A percentile compares a stretch with the other conserved stretches of the same genome.
Evolutionary conservation across 1,140 invertebrate genomes (phyloP).

Genomic region (Drosophila teissieri): DNA sequence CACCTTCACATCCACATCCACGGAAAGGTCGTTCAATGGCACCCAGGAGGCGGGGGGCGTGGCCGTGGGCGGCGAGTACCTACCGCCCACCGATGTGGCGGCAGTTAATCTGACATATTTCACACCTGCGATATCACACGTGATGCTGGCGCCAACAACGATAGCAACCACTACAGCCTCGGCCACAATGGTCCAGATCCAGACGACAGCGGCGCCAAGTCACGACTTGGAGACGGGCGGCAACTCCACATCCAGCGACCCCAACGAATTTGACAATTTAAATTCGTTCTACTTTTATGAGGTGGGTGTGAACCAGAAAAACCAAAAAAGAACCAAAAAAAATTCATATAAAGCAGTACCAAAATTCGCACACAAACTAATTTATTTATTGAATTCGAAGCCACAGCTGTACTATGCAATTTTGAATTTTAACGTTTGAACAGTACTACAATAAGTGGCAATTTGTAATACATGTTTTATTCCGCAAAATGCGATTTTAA

Average conservation of each 20-base stretch:
- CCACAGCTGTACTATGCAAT: constrained; percentile 23
- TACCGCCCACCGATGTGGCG: constrained; percentile 18
- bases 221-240: constrained; percentile 51
- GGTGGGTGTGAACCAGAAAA: constrained; percentile 44
- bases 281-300: constrained; percentile 81
- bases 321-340: neutral
- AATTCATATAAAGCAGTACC: neutral
- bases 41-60: constrained; percentile 27
- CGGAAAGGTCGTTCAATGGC: constrained; percentile 40
- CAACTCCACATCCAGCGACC: constrained; percentile 45
- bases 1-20: neutral
- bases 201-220: constrained; percentile 62
- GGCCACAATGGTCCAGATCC: constrained; percentile 52
- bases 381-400: constrained; percentile 58
- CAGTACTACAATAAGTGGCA: constrained; percentile 6
- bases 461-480: constrained; percentile 4
- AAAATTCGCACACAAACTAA: constrained; percentile 21
- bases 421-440: constrained; percentile 39
- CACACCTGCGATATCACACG: constrained; percentile 76
- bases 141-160: constrained; percentile 69
- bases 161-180: constrained; percentile 18
- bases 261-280: constrained; percentile 68
- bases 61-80: neutral
- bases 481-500: neutral
- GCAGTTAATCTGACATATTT: constrained; percentile 75